A percentile compares a stretch with the other conserved stretches of the same genome.
These are phyloP conservation scores for Ditula angustiorana DNA, from an alignment of 2,888 invertebrate genomes.

Conservation along the genomic window DNA sequence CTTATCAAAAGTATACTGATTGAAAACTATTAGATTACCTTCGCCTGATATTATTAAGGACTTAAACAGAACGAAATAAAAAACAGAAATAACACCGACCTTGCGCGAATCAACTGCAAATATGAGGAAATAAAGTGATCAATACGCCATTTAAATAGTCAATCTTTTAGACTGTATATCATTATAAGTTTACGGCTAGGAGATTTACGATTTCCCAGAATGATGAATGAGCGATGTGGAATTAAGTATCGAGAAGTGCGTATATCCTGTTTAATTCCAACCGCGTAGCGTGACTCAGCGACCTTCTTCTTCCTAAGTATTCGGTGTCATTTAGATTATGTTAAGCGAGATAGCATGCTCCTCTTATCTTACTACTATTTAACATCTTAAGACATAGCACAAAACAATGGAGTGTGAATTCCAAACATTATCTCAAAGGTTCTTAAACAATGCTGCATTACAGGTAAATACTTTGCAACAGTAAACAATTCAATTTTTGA, in stretches of 20 bases:
- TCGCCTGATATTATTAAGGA: constrained; percentile 31
- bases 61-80: constrained; percentile 41
- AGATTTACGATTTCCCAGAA: constrained; percentile 36
- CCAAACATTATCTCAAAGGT: constrained; percentile 24
- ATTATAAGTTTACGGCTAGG: constrained; percentile 18
- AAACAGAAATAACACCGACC: constrained; percentile 50
- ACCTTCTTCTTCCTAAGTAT: constrained; percentile 26
- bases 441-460: constrained; percentile 15
- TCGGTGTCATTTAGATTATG: constrained; percentile 27
- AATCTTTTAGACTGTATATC: constrained; percentile 21
- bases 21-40: background rate
- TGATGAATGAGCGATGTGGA: constrained; percentile 34
- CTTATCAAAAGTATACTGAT: background rate
- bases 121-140: constrained; percentile 50
- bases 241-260: constrained; percentile 35
- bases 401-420: constrained; percentile 30
- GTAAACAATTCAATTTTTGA: constrained; percentile 1
- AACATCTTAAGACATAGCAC: constrained; percentile 7
- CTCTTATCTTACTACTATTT: constrained; percentile 15
- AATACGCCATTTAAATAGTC: constrained; percentile 22
- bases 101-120: constrained; percentile 48
- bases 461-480: background rate
- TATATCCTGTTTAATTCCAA: constrained; percentile 33
- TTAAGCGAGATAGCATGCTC: constrained; percentile 19
- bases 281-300: constrained; percentile 33